phyloP scores from a whole-genome alignment of 2,113 vertebrate genomes.

The Odocoileus virginianus region DNA sequence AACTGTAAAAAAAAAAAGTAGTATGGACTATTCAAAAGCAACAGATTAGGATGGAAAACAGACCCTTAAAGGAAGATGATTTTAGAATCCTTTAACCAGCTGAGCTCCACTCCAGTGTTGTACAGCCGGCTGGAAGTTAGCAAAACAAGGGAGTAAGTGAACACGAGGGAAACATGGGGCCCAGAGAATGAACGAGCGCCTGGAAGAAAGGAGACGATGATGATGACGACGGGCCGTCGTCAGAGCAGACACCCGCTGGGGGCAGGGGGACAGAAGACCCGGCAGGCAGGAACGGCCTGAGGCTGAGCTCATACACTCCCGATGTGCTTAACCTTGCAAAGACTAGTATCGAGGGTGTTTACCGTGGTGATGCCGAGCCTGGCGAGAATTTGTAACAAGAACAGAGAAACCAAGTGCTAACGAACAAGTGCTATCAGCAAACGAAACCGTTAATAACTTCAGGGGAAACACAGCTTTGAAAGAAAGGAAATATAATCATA shows the following conservation, averaged over 20 bases:
- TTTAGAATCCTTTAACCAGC: neutral
- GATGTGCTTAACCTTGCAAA: neutral
- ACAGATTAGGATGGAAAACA: neutral
- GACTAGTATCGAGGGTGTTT: neutral
- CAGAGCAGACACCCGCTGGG: neutral
- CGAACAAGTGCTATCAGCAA: neutral
- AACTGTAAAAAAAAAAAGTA: neutral
- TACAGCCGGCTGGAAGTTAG: neutral
- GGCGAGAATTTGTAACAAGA: neutral
- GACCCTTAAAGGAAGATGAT: neutral
- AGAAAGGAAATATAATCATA: neutral
- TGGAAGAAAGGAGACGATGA: neutral
- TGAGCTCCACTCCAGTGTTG: neutral
- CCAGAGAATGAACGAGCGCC: neutral
- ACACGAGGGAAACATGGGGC: neutral
- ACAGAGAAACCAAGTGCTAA: neutral
- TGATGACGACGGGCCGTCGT: accelerated
- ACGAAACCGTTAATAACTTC: neutral
- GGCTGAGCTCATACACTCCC: neutral
- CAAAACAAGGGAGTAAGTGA: neutral
- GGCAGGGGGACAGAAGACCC: neutral
- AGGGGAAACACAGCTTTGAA: neutral
- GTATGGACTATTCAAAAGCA: neutral
- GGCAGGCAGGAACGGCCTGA: neutral
- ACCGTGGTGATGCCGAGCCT: neutral